Conservation (phyloP, 2,797 vertebrate genomes). For the Prionace glauca region DNA sequence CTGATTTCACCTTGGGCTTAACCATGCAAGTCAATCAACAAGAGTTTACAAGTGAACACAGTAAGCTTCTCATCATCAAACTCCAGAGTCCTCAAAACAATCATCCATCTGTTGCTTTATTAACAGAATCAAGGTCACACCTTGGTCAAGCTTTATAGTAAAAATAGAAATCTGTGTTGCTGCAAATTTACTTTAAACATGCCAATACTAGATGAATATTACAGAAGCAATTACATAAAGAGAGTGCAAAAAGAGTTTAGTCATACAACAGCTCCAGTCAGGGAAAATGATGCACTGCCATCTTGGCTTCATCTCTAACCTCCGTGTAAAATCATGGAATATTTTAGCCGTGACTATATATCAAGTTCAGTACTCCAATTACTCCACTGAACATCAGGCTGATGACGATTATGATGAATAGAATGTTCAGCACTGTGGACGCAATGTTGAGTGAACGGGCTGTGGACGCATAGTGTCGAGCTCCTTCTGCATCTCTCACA, state of each 20-base stretch:
- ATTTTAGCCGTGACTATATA: no score
- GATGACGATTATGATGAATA: not conserved
- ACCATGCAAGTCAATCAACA: no score
- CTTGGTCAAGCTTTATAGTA: not conserved
- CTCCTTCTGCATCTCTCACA: conserved; percentile 8
- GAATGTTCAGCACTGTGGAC: not conserved
- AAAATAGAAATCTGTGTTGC: not conserved
- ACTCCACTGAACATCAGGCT: not conserved
- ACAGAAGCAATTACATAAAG: not conserved
- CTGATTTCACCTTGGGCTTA: no score
- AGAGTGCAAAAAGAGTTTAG: not conserved
- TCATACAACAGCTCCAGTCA: not conserved
- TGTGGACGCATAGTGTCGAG: not conserved
- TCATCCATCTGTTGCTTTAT: not conserved
- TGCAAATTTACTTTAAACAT: not conserved
- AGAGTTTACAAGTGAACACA: not conserved
- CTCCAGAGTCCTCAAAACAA: not conserved
- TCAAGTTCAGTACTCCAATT: fast-evolving
- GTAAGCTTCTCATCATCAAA: not conserved
- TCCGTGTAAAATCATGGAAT: no score
- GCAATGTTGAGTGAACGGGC: conserved; percentile 2
- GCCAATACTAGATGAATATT: not conserved
- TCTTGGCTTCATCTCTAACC: not conserved
- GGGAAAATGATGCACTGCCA: not conserved
- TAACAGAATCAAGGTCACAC: not conserved